Evolutionary conservation across 2,888 invertebrate genomes (phyloP).

Genomic region (Anthophora plumipes): DNA sequence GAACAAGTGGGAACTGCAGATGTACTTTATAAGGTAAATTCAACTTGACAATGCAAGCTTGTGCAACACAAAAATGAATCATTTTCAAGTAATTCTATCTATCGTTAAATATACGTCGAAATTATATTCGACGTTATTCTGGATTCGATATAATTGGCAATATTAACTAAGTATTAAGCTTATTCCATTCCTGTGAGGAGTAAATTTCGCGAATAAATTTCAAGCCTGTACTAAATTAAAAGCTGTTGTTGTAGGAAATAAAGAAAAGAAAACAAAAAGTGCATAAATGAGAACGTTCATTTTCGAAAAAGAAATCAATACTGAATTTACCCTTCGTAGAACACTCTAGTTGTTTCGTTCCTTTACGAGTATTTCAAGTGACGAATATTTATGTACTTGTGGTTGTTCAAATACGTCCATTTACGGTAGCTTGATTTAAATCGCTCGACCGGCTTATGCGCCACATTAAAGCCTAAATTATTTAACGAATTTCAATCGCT

Average conservation of each 20-base stretch:
- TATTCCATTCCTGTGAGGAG: background rate
- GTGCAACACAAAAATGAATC: background rate
- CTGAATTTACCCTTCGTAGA: background rate
- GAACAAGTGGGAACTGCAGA: background rate
- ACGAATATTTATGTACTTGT: background rate
- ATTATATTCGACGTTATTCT: background rate
- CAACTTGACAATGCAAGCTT: background rate
- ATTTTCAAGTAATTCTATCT: background rate
- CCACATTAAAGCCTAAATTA: constrained; percentile 16
- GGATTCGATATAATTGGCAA: background rate
- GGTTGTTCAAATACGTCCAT: background rate
- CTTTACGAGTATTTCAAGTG: background rate
- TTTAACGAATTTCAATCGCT: background rate
- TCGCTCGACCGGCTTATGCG: background rate
- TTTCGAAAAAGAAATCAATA: background rate
- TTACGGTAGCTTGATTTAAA: background rate
- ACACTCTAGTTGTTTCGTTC: background rate
- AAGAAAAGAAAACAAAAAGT: too few relatives aligned
- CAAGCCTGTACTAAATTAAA: background rate
- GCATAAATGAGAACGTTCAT: background rate
- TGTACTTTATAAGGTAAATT: background rate
- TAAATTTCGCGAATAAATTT: background rate
- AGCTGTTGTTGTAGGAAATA: too few relatives aligned
- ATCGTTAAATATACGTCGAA: background rate
- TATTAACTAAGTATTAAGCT: background rate